Percentiles rank a stretch among this genome's conserved stretches.
Conservation (phyloP, 2,888 invertebrate species). For the Hipparchia semele region DNA sequence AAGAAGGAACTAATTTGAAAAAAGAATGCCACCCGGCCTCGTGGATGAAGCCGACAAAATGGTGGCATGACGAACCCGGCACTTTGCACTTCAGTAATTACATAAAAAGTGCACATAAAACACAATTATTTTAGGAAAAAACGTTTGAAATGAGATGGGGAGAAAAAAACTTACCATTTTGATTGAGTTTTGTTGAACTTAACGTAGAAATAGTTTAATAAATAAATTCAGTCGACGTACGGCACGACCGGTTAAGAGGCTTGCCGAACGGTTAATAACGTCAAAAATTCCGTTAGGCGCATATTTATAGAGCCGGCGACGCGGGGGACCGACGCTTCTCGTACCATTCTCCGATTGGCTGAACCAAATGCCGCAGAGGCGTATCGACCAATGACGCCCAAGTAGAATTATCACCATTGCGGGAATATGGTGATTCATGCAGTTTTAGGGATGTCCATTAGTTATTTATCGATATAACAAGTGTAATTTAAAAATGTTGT, state of each 20-base stretch:
- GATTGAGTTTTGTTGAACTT: slow-evolving; percentile 76
- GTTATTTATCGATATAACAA: slow-evolving; percentile 32
- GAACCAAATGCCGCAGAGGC: slow-evolving; percentile 68
- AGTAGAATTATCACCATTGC: slow-evolving; percentile 77
- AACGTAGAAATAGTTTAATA: slow-evolving; percentile 75
- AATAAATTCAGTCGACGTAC: slow-evolving; percentile 79
- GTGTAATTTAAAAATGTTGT: no score
- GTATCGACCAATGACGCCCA: slow-evolving; percentile 72
- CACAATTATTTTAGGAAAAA: not conserved
- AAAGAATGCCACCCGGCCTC: slow-evolving; percentile 42
- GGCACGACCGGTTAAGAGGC: slow-evolving; percentile 86
- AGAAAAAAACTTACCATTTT: slow-evolving; percentile 74
- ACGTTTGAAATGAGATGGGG: not conserved
- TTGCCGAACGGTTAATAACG: slow-evolving; percentile 86
- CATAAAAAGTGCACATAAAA: not conserved
- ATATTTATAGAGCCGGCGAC: slow-evolving; percentile 82
- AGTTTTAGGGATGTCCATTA: slow-evolving; percentile 36
- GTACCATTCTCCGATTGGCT: slow-evolving; percentile 73
- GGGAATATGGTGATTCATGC: slow-evolving; percentile 69
- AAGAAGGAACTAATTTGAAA: slow-evolving; percentile 35
- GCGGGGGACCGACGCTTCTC: slow-evolving; percentile 79
- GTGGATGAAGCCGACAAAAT: slow-evolving; percentile 65
- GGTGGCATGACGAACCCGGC: slow-evolving; percentile 64
- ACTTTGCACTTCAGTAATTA: slow-evolving; percentile 15
- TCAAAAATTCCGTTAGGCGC: slow-evolving; percentile 67